These are phyloP conservation scores for Papilio demoleus DNA, from an alignment of 2,888 invertebrate genomes.

Conservation along the genomic window DNA sequence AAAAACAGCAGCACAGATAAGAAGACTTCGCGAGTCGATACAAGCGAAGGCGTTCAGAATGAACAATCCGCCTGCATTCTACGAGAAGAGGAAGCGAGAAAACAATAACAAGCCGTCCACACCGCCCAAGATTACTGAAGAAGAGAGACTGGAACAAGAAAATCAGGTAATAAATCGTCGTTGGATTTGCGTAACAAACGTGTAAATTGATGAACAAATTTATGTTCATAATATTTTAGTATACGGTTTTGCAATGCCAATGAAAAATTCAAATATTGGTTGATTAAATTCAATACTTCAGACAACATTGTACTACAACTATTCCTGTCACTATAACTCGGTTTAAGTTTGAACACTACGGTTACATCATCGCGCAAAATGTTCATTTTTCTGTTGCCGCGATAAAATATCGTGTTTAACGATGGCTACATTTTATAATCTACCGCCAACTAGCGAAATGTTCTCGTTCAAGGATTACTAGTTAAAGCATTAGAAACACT, in stretches of 20 bases:
- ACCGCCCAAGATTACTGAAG: conserved; percentile 69
- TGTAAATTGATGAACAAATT: conserved; percentile 7
- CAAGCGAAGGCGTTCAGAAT: conserved; percentile 86
- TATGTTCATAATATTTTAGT: background rate
- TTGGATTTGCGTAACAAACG: background rate
- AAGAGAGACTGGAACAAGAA: conserved; percentile 81
- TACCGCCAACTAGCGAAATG: too few species aligned
- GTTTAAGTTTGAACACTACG: too few species aligned
- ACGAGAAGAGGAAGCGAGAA: conserved; percentile 73
- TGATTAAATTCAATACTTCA: background rate
- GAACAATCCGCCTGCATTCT: conserved; percentile 83
- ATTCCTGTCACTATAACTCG: too few species aligned
- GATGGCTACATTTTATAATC: too few species aligned
- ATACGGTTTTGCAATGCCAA: background rate
- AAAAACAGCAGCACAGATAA: conserved; percentile 87
- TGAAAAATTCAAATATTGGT: background rate
- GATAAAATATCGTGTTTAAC: too few species aligned
- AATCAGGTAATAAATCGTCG: conserved; percentile 74
- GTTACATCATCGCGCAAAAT: too few species aligned
- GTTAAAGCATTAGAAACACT: too few species aligned
- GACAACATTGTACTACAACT: background rate
- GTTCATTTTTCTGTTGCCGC: too few species aligned
- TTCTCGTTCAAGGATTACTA: too few species aligned
- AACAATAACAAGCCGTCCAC: conserved; percentile 59
- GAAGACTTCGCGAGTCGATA: conserved; percentile 86